A percentile compares a stretch with the other conserved stretches of the same genome.
Evolutionary conservation across 1,140 invertebrate genomes (phyloP).

Genomic region (Phenacoccus solenopsis): DNA sequence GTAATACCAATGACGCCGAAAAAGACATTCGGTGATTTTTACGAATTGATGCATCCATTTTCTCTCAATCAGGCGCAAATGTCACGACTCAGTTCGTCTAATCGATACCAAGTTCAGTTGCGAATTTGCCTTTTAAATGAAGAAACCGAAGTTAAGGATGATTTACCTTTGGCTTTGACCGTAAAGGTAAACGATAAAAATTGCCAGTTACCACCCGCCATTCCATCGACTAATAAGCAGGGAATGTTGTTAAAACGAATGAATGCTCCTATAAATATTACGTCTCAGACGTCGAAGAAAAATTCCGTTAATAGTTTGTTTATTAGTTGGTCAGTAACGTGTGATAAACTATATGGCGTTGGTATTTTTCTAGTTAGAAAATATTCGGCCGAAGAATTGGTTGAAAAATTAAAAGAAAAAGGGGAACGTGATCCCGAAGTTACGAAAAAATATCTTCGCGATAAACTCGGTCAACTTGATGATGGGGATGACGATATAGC

Average conservation of each 20-base stretch:
- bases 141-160: slow-evolving; percentile 5
- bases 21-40: background rate
- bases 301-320: slow-evolving; percentile 65
- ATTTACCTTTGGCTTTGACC: slow-evolving; percentile 16
- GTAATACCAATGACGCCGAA: background rate
- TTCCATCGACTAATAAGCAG: slow-evolving; percentile 88
- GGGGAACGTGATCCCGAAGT: slow-evolving; percentile 78
- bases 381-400: slow-evolving; percentile 64
- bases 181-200: slow-evolving; percentile 3
- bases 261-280: slow-evolving; percentile 91
- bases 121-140: background rate
- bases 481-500: slow-evolving; percentile 22
- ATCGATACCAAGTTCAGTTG: slow-evolving; percentile 13
- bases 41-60: background rate
- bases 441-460: slow-evolving; percentile 40
- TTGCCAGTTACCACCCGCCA: slow-evolving; percentile 19
- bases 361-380: slow-evolving; percentile 78
- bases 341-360: slow-evolving; percentile 69
- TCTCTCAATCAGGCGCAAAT: background rate
- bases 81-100: background rate
- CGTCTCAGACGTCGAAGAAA: slow-evolving; percentile 74
- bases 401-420: slow-evolving; percentile 70
- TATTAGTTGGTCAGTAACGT: slow-evolving; percentile 75
- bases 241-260: slow-evolving; percentile 89
- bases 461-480: slow-evolving; percentile 19